A percentile compares a stretch with the other conserved stretches of the same genome.
These are phyloP conservation scores for Vanessa tameamea DNA, from an alignment of 1,140 invertebrate species.

Conservation along the genomic window DNA sequence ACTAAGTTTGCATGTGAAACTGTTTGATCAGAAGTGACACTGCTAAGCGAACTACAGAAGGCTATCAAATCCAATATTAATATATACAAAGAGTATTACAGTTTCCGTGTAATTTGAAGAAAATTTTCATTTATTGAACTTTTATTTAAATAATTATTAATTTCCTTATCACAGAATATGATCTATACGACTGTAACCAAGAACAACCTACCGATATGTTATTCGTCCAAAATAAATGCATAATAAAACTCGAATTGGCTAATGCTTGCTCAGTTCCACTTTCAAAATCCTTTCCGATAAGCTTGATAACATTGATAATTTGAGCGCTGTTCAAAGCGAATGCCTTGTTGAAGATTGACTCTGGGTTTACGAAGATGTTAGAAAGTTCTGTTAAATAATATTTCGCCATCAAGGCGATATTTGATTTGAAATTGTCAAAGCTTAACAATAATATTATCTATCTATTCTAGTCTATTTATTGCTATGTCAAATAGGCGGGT, in stretches of 20 bases:
- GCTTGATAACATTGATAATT: neutral
- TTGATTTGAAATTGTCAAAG: slow-evolving; percentile 61
- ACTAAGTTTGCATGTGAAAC: slow-evolving; percentile 38
- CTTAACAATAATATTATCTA: slow-evolving; percentile 74
- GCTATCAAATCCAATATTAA: slow-evolving; percentile 74
- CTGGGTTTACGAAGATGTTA: slow-evolving; percentile 25
- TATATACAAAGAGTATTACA: slow-evolving; percentile 42
- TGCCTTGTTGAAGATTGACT: slow-evolving; percentile 19
- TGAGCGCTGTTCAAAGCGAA: slow-evolving; percentile 43
- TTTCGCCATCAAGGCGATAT: slow-evolving; percentile 50
- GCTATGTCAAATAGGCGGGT: slow-evolving; percentile 79
- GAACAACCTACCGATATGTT: slow-evolving; percentile 70
- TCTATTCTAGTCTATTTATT: slow-evolving; percentile 78
- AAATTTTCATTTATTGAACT: slow-evolving; percentile 36
- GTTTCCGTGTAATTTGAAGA: slow-evolving; percentile 43
- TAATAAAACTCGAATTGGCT: neutral
- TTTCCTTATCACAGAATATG: slow-evolving; percentile 78
- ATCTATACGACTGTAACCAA: slow-evolving; percentile 62
- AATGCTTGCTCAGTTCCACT: neutral
- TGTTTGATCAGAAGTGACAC: slow-evolving; percentile 57
- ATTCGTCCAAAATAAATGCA: slow-evolving; percentile 21
- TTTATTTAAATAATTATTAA: slow-evolving; percentile 66
- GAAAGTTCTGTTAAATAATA: slow-evolving; percentile 9
- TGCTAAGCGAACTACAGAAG: slow-evolving; percentile 75
- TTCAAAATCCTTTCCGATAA: neutral